These are phyloP conservation scores for Melanargia galathea DNA, from an alignment of 2,888 invertebrate genomes.

Conservation along the genomic window DNA sequence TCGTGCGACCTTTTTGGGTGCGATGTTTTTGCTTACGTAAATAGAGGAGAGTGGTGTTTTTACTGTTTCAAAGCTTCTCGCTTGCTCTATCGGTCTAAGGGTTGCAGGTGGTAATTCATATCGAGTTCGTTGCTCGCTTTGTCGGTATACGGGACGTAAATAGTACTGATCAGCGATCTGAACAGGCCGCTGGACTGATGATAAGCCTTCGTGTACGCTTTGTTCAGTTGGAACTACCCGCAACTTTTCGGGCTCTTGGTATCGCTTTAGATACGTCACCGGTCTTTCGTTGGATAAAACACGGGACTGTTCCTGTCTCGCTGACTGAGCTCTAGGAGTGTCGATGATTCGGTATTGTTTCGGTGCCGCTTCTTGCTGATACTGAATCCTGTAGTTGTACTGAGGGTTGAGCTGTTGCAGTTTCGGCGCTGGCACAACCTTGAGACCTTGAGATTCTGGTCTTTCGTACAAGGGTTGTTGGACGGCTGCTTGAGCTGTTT, in stretches of 20 bases:
- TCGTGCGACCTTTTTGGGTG: constrained; percentile 62
- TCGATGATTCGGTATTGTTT: constrained; percentile 72
- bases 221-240: constrained; percentile 67
- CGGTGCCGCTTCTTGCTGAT: constrained; percentile 66
- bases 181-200: constrained; percentile 54
- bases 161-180: constrained; percentile 70
- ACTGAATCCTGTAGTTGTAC: constrained; percentile 64
- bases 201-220: constrained; percentile 51
- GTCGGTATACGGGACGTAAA: constrained; percentile 64
- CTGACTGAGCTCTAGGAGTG: constrained; percentile 54
- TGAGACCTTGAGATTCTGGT: constrained; percentile 72
- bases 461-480: constrained; percentile 65
- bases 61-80: constrained; percentile 55
- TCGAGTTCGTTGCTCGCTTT: constrained; percentile 63
- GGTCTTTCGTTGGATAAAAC: constrained; percentile 66
- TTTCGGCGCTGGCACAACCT: constrained; percentile 74
- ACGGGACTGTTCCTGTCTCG: constrained; percentile 64
- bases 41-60: constrained; percentile 73
- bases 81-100: constrained; percentile 53
- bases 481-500: constrained; percentile 50
- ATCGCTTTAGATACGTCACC: constrained; percentile 68
- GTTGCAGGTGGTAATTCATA: constrained; percentile 56
- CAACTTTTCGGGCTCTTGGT: constrained; percentile 68
- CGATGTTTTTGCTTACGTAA: constrained; percentile 70
- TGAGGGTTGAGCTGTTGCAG: constrained; percentile 57